Evolutionary conservation across 2,888 invertebrate species (phyloP), one percentile per base, ranked within the genome.

Genomic region (Rhagonycha lutea): DNA sequence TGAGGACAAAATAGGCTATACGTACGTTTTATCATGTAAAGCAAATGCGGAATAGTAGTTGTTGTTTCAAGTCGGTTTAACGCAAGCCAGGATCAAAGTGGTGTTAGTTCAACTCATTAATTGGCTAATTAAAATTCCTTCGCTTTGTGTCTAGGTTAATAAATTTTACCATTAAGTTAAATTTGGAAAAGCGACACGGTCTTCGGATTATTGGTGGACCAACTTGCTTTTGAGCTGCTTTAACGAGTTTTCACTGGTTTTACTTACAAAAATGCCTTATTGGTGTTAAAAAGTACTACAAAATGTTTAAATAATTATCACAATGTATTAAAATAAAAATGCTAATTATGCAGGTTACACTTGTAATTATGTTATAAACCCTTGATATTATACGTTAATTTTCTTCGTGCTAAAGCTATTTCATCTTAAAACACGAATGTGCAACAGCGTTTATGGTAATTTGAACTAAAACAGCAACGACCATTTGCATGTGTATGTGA

Each of bases 121-220:
- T 77, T 77, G 75, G 69, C 70, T 77, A 75, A 79, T 79, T 79
- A 79, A 79, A 79, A 79, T 76, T 79, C 77, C 75, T 75, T 77
- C 62, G 72, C 70, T 68, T 71, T 72, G 72, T 72, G 28, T 18
- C 65, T 32, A 70, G 68, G 71, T 72, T 69, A 70, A 73, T 73
- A 73, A 79, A 75, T 61, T 60, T 70, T 18, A 65, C 69, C 72
- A 74, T 71, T 72, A 78, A 74, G 70, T 47, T 69, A 32, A 32
- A 18, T 24, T 18, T 60, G 60, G 26, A 26, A 69, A 14, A 67
- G 74, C 32, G 63, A 18, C 47, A 47, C n/a, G n/a, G n/a, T 47
- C 12, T n/a, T 47, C n/a, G 47, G 47, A 47, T 47, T 47, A 47
- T 47, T n/a, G 47, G 47, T n/a, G 7, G 47, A n/a, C 47, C n/a